These are phyloP conservation scores for Sycophila texana DNA, from an alignment of 2,888 invertebrate species.

Conservation along the genomic window DNA sequence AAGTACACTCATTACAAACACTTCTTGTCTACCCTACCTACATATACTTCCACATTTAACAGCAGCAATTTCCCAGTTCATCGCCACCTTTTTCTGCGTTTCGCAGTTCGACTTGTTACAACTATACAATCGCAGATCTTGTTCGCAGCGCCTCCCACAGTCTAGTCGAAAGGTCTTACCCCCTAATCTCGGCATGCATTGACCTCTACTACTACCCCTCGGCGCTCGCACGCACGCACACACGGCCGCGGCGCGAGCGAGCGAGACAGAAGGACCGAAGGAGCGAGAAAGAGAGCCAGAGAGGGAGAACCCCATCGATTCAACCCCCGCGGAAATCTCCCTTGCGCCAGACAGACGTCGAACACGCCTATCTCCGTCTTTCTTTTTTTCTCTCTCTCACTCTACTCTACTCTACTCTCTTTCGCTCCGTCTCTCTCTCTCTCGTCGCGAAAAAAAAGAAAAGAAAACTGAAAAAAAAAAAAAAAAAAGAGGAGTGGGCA, in stretches of 20 bases:
- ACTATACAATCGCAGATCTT: neutral
- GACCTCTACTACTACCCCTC: slow-evolving; percentile 62
- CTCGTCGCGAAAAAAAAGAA: slow-evolving; percentile 8
- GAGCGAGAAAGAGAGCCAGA: slow-evolving; percentile 20
- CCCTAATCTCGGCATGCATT: slow-evolving; percentile 66
- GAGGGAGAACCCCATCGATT: slow-evolving; percentile 49
- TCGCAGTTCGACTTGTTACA: neutral
- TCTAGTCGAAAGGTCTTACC: slow-evolving; percentile 59
- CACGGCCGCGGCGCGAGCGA: neutral
- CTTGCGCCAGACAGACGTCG: slow-evolving; percentile 24
- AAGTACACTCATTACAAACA: no score
- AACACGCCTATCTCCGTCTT: no score
- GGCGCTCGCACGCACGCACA: slow-evolving; percentile 53
- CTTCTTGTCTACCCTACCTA: no score
- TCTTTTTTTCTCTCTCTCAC: no score
- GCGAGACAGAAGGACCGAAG: slow-evolving; percentile 19
- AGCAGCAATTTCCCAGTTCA: no score
- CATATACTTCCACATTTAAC: no score
- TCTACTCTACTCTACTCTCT: no score
- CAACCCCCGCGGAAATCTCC: slow-evolving; percentile 38
- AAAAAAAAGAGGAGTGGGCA: neutral
- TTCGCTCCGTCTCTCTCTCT: no score
- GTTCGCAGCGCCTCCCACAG: neutral
- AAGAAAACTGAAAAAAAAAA: slow-evolving; percentile 15
- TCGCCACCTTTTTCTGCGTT: neutral